phyloP scores from a whole-genome alignment of 2,888 invertebrate genomes.

The Hyposoter dolosus region DNA sequence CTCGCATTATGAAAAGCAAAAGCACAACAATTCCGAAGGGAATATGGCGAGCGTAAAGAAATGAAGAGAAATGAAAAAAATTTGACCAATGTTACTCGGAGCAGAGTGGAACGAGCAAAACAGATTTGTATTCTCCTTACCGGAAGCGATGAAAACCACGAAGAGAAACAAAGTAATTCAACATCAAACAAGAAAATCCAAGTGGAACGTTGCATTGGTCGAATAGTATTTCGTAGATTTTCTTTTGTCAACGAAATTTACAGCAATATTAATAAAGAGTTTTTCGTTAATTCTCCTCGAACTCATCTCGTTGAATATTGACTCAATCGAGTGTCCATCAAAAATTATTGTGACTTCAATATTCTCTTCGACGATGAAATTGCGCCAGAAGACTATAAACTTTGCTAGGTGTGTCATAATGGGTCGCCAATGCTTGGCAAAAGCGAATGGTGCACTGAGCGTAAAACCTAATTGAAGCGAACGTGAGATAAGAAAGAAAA shows the following conservation, averaged over 20 bases:
- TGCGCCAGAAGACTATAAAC: neutral
- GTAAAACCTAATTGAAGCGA: constrained; percentile 71
- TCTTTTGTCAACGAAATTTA: neutral
- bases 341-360: neutral
- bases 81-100: neutral
- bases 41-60: neutral
- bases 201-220: no score
- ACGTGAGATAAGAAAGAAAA: constrained; percentile 64
- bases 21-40: constrained; percentile 2
- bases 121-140: neutral
- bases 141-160: neutral
- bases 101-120: no score
- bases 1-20: constrained; percentile 35
- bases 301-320: neutral
- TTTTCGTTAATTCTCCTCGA: neutral
- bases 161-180: neutral
- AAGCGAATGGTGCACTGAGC: constrained; percentile 52
- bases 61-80: neutral
- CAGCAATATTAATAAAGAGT: neutral
- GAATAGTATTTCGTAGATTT: neutral
- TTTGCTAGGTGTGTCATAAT: constrained; percentile 16
- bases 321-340: neutral
- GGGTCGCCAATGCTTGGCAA: neutral
- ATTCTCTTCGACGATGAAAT: neutral
- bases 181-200: neutral